Evolutionary conservation across 23 tunicate species (phyloP).

Genomic region (Ascidia mentula): DNA sequence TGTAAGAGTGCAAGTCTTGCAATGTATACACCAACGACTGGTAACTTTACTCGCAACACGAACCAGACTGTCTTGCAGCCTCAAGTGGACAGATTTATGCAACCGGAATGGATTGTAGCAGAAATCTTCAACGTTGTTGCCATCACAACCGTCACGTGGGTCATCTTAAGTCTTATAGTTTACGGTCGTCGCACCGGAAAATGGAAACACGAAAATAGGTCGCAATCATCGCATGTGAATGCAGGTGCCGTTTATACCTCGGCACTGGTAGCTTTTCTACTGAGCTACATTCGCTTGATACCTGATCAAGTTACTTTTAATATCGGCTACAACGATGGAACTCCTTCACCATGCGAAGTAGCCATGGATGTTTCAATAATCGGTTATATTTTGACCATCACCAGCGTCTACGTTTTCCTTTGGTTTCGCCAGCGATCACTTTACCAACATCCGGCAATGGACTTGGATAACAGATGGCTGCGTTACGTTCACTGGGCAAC

Average conservation of each 20-base stretch:
- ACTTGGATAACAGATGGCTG: no score
- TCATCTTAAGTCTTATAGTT: neutral
- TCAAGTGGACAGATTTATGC: no score
- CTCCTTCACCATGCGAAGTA: neutral
- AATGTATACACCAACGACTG: no score
- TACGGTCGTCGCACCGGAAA: conserved; percentile 4
- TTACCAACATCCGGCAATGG: conserved; percentile 4
- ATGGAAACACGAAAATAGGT: neutral
- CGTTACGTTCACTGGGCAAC: neutral
- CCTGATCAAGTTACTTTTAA: conserved; percentile 10
- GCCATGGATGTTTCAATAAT: neutral
- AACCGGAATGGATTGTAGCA: no score
- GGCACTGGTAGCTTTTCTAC: neutral
- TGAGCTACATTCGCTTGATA: neutral
- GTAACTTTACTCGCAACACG: no score
- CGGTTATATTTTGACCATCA: neutral
- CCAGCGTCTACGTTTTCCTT: neutral
- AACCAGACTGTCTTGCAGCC: no score
- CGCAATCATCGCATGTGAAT: neutral
- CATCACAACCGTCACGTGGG: conserved; percentile 1
- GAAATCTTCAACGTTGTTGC: no score
- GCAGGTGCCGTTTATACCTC: conserved; percentile 9
- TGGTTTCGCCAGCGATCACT: conserved; percentile 10
- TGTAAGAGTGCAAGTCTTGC: no score
- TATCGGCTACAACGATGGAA: neutral